phyloP scores from a whole-genome alignment of 2,888 invertebrate species.

The Exocentrus adspersus region DNA sequence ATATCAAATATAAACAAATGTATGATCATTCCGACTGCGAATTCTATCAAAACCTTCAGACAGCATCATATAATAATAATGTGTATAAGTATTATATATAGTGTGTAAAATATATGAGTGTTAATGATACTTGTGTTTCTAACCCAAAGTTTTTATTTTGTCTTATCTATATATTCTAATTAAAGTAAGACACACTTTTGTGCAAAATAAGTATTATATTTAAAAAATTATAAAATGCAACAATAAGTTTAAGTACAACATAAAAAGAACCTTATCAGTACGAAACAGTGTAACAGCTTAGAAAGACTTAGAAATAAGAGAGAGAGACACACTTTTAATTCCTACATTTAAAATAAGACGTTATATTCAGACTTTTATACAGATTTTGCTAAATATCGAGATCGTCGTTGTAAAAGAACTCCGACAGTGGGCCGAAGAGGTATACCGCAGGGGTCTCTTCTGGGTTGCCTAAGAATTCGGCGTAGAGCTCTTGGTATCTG shows the following conservation, averaged over 20 bases:
- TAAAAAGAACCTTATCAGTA: slow-evolving; percentile 20
- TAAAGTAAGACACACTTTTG: slow-evolving; percentile 1
- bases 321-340: background rate
- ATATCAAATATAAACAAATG: slow-evolving; percentile 21
- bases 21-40: slow-evolving; percentile 26
- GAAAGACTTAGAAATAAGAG: background rate
- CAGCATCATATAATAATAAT: slow-evolving; percentile 8
- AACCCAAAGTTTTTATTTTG: background rate
- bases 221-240: slow-evolving; percentile 26
- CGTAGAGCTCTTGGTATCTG: slow-evolving; percentile 85
- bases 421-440: slow-evolving; percentile 80
- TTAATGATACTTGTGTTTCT: slow-evolving; percentile 3
- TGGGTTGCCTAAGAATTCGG: slow-evolving; percentile 82
- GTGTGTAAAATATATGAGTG: slow-evolving; percentile 21
- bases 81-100: slow-evolving; percentile 17
- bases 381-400: slow-evolving; percentile 16
- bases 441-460: slow-evolving; percentile 78
- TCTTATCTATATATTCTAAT: too few species aligned
- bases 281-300: slow-evolving; percentile 5
- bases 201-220: slow-evolving; percentile 22
- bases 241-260: slow-evolving; percentile 14
- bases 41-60: slow-evolving; percentile 21
- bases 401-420: slow-evolving; percentile 57
- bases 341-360: slow-evolving; percentile 6
- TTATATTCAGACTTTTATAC: slow-evolving; percentile 9